phyloP scores from a whole-genome alignment of 2,113 vertebrate genomes.

The Panthera tigris region DNA sequence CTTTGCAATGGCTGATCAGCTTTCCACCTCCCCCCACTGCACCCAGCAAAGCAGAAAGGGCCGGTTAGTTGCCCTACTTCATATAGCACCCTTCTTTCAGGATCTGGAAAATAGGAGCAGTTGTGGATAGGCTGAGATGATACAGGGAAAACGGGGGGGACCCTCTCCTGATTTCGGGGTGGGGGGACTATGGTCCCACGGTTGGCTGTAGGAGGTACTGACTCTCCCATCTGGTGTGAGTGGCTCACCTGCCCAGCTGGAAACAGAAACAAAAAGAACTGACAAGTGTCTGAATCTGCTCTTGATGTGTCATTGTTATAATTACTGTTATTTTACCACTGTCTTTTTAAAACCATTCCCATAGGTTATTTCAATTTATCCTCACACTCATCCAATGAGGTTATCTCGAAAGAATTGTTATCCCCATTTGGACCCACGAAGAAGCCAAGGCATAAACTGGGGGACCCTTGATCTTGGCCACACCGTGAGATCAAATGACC shows the following conservation, averaged over 20 bases:
- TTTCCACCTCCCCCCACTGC: neutral
- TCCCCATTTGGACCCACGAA: neutral
- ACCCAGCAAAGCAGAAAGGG: neutral
- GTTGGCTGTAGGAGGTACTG: neutral
- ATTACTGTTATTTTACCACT: constrained; percentile 41
- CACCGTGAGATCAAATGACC: neutral
- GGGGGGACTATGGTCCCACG: rapidly evolving
- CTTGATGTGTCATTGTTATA: neutral
- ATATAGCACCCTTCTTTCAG: neutral
- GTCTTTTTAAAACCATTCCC: constrained; percentile 53
- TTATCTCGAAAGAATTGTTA: neutral
- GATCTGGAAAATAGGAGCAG: neutral
- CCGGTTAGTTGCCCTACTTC: neutral
- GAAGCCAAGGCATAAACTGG: neutral
- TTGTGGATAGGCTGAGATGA: neutral
- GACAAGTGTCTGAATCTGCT: neutral
- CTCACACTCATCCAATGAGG: neutral
- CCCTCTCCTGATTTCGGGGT: neutral
- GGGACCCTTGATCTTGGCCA: neutral
- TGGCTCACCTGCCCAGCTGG: neutral
- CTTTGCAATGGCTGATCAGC: neutral
- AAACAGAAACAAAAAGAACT: neutral
- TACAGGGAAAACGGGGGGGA: neutral
- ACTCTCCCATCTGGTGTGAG: neutral
- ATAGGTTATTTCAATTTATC: constrained; percentile 9